A percentile compares a stretch with the other conserved stretches of the same genome.
These are phyloP conservation scores for Pocillopora meandrina DNA, from an alignment of 92 coral and sea anemone genomes.

Conservation along the genomic window DNA sequence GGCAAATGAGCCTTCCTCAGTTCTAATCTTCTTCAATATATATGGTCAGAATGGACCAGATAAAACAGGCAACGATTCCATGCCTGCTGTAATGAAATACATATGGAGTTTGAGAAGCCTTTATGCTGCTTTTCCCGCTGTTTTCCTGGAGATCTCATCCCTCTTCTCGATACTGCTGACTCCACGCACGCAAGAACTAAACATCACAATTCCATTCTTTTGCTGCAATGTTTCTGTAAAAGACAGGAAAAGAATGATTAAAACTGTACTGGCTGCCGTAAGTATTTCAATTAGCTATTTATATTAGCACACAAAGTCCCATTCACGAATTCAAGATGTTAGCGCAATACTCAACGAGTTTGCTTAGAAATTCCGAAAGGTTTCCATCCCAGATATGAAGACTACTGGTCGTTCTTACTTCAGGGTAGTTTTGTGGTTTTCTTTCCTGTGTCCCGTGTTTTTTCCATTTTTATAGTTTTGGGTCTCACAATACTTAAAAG, in stretches of 20 bases:
- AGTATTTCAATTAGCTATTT: not conserved
- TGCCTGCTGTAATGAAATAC: not conserved
- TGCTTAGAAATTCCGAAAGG: too few species aligned
- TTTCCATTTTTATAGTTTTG: not conserved
- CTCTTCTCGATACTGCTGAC: not conserved
- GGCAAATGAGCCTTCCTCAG: not conserved
- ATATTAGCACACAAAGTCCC: too few species aligned
- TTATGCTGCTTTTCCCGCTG: conserved; percentile 1
- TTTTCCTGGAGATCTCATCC: not conserved
- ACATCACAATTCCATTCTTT: not conserved
- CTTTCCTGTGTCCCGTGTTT: not conserved
- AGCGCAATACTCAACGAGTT: too few species aligned
- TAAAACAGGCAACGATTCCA: not conserved
- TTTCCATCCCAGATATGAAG: not conserved
- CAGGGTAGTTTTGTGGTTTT: conserved; percentile 9
- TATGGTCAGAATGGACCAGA: not conserved
- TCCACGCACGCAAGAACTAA: not conserved
- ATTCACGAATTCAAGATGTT: too few species aligned
- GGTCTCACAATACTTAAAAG: not conserved
- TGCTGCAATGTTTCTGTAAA: not conserved
- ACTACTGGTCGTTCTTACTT: not conserved
- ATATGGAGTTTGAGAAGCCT: conserved; percentile 1
- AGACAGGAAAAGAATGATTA: not conserved
- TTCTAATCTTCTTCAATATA: not conserved
- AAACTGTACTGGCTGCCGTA: not conserved